Percentiles rank a stretch among this genome's conserved stretches.
These are phyloP conservation scores for Dendrocopos noguchii DNA, from an alignment of 2,113 vertebrate species.

Conservation along the genomic window DNA sequence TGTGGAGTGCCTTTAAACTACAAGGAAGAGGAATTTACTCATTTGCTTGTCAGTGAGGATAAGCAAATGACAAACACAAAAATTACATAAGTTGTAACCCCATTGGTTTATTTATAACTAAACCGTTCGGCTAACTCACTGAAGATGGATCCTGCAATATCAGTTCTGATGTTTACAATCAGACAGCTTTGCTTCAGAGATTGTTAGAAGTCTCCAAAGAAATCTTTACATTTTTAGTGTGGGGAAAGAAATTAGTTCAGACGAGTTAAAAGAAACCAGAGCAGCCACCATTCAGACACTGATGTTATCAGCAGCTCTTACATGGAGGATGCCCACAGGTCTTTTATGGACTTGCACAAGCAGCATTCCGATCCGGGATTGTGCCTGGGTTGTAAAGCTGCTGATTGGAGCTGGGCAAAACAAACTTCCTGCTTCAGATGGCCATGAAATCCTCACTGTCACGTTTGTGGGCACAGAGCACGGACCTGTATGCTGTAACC, in stretches of 20 bases:
- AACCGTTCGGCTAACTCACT: neutral
- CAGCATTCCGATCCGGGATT: neutral
- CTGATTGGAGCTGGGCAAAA: neutral
- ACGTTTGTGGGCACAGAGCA: fast-evolving
- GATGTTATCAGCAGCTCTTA: conserved; percentile 29
- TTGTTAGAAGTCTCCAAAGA: neutral
- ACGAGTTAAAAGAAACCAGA: conserved; percentile 9
- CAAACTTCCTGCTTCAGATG: neutral
- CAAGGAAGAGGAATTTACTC: neutral
- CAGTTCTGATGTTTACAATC: neutral
- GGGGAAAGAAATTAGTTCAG: neutral
- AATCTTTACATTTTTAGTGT: neutral
- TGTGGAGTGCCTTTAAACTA: neutral
- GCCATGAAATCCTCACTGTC: neutral
- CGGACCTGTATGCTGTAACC: neutral
- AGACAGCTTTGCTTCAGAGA: neutral
- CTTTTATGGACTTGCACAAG: neutral
- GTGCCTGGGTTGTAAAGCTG: neutral
- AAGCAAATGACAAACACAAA: neutral
- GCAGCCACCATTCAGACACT: neutral
- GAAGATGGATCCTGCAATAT: neutral
- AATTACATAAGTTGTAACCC: neutral
- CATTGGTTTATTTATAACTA: neutral
- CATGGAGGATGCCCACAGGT: neutral
- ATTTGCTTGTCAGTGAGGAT: neutral